A percentile compares a stretch with the other conserved stretches of the same genome.
Conservation (phyloP, 2,113 vertebrate species). For the Dipodomys merriami region DNA sequence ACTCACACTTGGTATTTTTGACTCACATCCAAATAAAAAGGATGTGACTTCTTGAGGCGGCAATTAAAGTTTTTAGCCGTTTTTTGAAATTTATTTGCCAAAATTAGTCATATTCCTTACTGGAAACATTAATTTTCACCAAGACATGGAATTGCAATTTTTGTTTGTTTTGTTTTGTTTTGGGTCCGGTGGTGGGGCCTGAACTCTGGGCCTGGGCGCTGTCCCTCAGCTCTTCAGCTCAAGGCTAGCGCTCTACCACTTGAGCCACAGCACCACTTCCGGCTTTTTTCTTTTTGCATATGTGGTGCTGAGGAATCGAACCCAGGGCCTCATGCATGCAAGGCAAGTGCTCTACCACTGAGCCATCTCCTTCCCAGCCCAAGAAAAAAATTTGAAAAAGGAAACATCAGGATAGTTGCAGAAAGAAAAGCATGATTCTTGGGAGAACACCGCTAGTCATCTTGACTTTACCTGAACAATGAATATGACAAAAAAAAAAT, state of each 20-base stretch:
- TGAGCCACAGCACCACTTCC: too few species aligned
- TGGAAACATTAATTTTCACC: neutral
- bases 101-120: neutral
- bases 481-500: neutral
- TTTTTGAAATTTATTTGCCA: neutral
- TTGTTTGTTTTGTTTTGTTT: too few species aligned
- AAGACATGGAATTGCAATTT: rapidly evolving
- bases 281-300: too few species aligned
- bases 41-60: neutral
- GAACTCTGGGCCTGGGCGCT: too few species aligned
- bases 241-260: too few species aligned
- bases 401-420: neutral
- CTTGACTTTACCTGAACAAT: neutral
- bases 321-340: too few species aligned
- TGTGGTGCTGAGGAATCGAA: too few species aligned
- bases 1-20: neutral
- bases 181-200: too few species aligned
- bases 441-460: neutral
- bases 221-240: too few species aligned
- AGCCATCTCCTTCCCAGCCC: neutral
- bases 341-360: too few species aligned
- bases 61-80: neutral
- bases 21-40: neutral
- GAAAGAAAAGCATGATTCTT: neutral
- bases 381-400: neutral